Conservation (phyloP, 2,113 vertebrate species). For the Megalops atlanticus region DNA sequence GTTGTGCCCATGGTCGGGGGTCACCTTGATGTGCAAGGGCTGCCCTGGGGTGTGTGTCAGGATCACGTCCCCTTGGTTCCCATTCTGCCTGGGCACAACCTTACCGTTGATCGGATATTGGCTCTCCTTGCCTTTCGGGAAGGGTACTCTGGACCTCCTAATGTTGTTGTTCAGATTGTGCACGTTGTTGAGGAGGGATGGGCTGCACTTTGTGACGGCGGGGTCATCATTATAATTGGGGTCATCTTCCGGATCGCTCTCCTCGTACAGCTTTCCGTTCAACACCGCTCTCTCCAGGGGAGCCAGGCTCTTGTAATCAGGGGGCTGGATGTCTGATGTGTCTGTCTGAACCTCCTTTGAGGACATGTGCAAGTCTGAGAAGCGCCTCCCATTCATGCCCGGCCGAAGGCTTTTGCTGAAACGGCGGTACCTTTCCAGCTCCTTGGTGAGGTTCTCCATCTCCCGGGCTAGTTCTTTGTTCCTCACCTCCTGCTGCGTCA, state of each 20-base stretch:
- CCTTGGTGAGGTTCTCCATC: conserved; percentile 87
- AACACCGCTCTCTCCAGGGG: conserved; percentile 79
- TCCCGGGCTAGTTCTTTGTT: conserved; percentile 90
- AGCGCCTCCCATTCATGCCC: conserved; percentile 82
- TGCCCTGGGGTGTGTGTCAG: conserved; percentile 88
- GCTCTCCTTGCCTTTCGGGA: conserved; percentile 81
- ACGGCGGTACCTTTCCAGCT: conserved; percentile 85
- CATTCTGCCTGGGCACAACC: conserved; percentile 76
- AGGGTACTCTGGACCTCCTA: conserved; percentile 77
- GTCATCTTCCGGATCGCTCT: conserved; percentile 76
- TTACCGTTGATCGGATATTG: conserved; percentile 81
- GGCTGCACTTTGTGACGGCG: conserved; percentile 72
- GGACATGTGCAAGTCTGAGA: conserved; percentile 87
- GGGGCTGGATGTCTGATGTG: conserved; percentile 73
- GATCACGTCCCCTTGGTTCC: conserved; percentile 85
- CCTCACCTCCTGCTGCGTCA: conserved; percentile 88
- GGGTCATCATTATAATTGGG: conserved; percentile 76
- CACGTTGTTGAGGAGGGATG: conserved; percentile 70
- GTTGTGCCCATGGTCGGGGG: conserved; percentile 88
- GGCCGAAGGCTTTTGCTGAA: conserved; percentile 88
- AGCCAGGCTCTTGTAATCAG: conserved; percentile 75
- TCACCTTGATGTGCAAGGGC: conserved; percentile 93
- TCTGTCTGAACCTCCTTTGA: conserved; percentile 96
- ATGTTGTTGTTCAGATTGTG: conserved; percentile 82
- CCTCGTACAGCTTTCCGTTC: conserved; percentile 83